phyloP scores from a whole-genome alignment of 1,140 invertebrate genomes.

The Propsilocerus akamusi region DNA sequence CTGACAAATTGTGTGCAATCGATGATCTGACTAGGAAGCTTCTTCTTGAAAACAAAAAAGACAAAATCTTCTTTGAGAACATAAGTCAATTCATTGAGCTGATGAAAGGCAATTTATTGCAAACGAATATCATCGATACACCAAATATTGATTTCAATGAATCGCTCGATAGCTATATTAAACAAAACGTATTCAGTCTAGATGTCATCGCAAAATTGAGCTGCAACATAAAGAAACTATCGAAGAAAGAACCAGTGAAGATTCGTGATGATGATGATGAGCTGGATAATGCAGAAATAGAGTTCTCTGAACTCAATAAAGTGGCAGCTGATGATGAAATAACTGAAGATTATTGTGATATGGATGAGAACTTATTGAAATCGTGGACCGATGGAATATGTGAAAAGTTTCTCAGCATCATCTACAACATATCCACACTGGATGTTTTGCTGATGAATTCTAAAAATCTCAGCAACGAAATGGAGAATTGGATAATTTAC shows the following conservation, averaged over 20 bases:
- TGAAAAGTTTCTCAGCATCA: constrained; percentile 11
- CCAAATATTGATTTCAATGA: not conserved
- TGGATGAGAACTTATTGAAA: constrained; percentile 18
- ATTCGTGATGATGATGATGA: constrained; percentile 7
- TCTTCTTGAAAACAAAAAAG: no score
- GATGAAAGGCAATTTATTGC: no score
- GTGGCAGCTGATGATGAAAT: constrained; percentile 14
- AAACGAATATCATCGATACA: no score
- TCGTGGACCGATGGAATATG: constrained; percentile 15
- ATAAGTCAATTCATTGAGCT: no score
- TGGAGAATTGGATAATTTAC: constrained; percentile 7
- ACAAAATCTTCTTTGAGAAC: no score
- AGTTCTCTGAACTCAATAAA: constrained; percentile 6
- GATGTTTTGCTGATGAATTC: not conserved
- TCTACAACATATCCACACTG: constrained; percentile 11
- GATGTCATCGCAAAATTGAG: not conserved
- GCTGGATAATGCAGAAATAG: constrained; percentile 12
- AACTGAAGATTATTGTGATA: constrained; percentile 21
- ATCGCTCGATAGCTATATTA: not conserved
- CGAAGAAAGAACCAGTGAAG: not conserved
- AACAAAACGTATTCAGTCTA: not conserved
- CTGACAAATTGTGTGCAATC: no score
- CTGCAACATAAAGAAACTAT: not conserved
- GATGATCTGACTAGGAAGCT: no score
- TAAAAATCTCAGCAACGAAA: not conserved